These are phyloP conservation scores for Andrena dorsata DNA, from an alignment of 2,888 invertebrate genomes.

Conservation along the genomic window DNA sequence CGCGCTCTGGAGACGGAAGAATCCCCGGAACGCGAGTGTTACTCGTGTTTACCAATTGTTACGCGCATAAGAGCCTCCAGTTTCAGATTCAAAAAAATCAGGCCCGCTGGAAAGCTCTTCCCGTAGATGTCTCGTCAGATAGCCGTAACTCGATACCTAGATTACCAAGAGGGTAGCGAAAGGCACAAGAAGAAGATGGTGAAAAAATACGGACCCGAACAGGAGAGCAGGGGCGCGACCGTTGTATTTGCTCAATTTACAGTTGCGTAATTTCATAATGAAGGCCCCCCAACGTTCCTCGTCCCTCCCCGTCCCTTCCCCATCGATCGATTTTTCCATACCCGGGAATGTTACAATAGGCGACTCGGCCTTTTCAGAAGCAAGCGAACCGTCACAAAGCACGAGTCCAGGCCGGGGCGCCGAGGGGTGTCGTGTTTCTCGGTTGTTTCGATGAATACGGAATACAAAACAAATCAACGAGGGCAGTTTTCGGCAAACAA, in stretches of 20 bases:
- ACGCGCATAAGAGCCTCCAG: slow-evolving; percentile 11
- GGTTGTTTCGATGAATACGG: slow-evolving; percentile 73
- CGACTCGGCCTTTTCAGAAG: slow-evolving; percentile 72
- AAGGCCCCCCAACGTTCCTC: slow-evolving; percentile 74
- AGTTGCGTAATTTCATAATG: slow-evolving; percentile 83
- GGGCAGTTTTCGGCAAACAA: slow-evolving; percentile 24
- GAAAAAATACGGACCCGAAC: slow-evolving; percentile 77
- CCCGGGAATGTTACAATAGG: slow-evolving; percentile 62
- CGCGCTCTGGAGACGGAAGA: neutral
- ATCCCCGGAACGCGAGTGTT: neutral
- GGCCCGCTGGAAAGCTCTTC: slow-evolving; percentile 39
- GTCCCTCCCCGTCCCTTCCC: slow-evolving; percentile 62
- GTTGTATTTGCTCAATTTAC: slow-evolving; percentile 84
- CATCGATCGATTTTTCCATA: slow-evolving; percentile 58
- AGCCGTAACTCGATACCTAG: slow-evolving; percentile 79
- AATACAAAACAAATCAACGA: slow-evolving; percentile 53
- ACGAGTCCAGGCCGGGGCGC: slow-evolving; percentile 42
- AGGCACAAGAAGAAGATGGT: slow-evolving; percentile 29
- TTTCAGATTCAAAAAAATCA: slow-evolving; percentile 17
- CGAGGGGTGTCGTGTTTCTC: slow-evolving; percentile 74
- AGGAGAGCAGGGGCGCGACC: slow-evolving; percentile 66
- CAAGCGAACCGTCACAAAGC: slow-evolving; percentile 76
- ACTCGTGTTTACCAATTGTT: slow-evolving; percentile 27
- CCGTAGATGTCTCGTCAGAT: slow-evolving; percentile 82
- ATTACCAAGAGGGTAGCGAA: slow-evolving; percentile 51